A percentile compares a stretch with the other conserved stretches of the same genome.
Conservation (phyloP, 2,797 vertebrate genomes). For the Eulemur mongoz region DNA sequence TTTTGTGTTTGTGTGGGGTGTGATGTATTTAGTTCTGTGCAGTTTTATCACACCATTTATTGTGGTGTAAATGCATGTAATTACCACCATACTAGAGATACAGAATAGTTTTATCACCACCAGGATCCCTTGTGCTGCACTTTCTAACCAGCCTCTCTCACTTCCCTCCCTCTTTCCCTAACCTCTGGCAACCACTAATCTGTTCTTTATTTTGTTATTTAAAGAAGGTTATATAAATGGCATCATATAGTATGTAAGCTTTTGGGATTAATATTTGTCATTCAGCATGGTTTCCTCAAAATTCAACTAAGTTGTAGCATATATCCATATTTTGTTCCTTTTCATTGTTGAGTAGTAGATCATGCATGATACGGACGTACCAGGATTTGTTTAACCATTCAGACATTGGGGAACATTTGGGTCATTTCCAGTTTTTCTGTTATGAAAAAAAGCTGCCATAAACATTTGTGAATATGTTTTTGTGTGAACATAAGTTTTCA, state of each 20-base stretch:
- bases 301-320: not conserved
- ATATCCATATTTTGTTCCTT: not conserved
- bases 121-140: not conserved
- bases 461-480: not conserved
- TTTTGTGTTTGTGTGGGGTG: not conserved
- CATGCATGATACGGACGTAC: not conserved
- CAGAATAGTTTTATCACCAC: not conserved
- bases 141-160: not conserved
- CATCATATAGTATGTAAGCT: not conserved
- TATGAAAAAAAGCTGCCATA: not conserved
- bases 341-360: not conserved
- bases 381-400: not conserved
- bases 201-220: constrained; percentile 7
- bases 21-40: not conserved
- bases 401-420: not conserved
- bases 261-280: not conserved
- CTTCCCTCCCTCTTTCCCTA: not conserved
- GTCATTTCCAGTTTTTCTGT: not conserved
- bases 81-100: not conserved
- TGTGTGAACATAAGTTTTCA: not conserved
- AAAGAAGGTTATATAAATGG: not conserved
- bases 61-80: not conserved
- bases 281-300: not conserved
- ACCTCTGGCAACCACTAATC: not conserved
- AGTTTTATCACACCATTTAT: not conserved